A percentile compares a stretch with the other conserved stretches of the same genome.
phyloP scores from a whole-genome alignment of 2,888 invertebrate genomes.

The Digitonthophagus gazella region DNA sequence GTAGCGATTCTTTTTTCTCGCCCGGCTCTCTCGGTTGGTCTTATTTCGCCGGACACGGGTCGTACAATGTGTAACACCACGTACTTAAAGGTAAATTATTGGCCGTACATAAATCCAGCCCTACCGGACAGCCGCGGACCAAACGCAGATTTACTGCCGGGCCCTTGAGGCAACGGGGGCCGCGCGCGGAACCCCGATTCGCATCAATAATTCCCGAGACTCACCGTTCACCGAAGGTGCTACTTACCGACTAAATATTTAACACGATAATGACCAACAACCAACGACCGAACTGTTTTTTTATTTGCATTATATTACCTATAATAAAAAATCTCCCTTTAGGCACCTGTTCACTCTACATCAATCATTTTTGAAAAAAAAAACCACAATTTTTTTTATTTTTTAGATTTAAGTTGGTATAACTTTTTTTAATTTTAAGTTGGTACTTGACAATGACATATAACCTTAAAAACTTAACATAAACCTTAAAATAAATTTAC shows the following conservation, averaged over 20 bases:
- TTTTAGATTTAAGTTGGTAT: too few relatives aligned
- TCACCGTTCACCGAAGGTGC: slow-evolving; percentile 45
- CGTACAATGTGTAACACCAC: slow-evolving; percentile 21
- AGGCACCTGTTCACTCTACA: not conserved
- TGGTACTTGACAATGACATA: too few relatives aligned
- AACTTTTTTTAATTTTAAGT: too few relatives aligned
- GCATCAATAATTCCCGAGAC: not conserved
- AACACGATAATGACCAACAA: slow-evolving; percentile 47
- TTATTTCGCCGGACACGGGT: slow-evolving; percentile 8
- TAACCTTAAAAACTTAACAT: too few relatives aligned
- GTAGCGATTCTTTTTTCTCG: not conserved
- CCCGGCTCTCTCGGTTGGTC: not conserved
- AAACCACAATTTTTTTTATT: too few relatives aligned
- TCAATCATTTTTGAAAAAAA: too few relatives aligned
- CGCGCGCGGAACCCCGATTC: not conserved
- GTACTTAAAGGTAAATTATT: slow-evolving; percentile 27
- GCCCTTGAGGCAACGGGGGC: slow-evolving; percentile 3
- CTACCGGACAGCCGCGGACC: slow-evolving; percentile 20
- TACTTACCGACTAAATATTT: slow-evolving; percentile 53
- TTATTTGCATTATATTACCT: not conserved
- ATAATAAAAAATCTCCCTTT: not conserved
- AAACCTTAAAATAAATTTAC: too few relatives aligned
- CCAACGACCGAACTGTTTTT: slow-evolving; percentile 12
- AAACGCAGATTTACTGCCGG: slow-evolving; percentile 20
- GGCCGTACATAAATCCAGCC: slow-evolving; percentile 19